Conservation (phyloP, 2,113 vertebrate genomes). For the Lathamus discolor region DNA sequence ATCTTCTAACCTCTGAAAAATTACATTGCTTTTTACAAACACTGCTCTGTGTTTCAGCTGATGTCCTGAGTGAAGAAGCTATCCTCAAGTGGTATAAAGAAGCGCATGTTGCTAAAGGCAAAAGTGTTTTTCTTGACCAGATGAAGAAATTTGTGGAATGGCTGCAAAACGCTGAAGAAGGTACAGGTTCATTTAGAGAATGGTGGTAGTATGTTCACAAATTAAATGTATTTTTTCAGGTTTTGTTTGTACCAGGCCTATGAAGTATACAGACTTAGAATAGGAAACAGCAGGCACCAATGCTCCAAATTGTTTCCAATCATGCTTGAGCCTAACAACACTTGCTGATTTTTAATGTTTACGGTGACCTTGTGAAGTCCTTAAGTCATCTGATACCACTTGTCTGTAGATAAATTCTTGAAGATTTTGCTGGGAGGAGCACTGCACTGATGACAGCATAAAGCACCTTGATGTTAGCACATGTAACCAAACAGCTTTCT, state of each 20-base stretch:
- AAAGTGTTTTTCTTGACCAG: constrained; percentile 92
- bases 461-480: not conserved
- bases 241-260: not conserved
- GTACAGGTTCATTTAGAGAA: constrained; percentile 55
- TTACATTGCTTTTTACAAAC: not conserved
- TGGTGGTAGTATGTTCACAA: not conserved
- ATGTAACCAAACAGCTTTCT: not conserved
- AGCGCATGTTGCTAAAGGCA: constrained; percentile 88
- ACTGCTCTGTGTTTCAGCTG: constrained; percentile 77
- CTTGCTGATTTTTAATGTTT: not conserved
- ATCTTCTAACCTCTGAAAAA: not conserved
- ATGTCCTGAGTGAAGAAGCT: constrained; percentile 91
- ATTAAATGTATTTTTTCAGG: not conserved
- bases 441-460: not conserved
- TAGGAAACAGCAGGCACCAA: not conserved
- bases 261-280: not conserved
- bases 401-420: not conserved
- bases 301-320: not conserved
- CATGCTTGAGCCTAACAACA: not conserved
- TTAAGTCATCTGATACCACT: not conserved
- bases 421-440: not conserved
- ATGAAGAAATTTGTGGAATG: constrained; percentile 96
- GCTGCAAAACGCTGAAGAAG: constrained; percentile 93
- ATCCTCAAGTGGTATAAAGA: constrained; percentile 93
- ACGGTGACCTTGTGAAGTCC: not conserved